A percentile compares a stretch with the other conserved stretches of the same genome.
Evolutionary conservation across 2,797 vertebrate species (phyloP).

Genomic region (Orientallactaga sibirica): DNA sequence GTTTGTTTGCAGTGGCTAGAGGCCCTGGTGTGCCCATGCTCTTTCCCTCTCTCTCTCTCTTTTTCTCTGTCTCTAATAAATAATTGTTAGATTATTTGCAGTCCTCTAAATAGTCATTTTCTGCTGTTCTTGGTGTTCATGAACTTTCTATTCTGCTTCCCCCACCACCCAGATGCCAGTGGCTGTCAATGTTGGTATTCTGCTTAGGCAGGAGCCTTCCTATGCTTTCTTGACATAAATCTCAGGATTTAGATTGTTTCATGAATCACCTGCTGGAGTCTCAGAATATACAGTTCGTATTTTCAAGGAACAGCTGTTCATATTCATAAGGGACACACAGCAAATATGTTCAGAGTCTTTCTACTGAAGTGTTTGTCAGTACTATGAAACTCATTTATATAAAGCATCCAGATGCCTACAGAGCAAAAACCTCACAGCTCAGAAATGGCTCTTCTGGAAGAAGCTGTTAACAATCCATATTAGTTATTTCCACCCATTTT

Average conservation of each 20-base stretch:
- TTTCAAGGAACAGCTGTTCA: background rate
- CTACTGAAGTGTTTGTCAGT: background rate
- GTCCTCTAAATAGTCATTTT: background rate
- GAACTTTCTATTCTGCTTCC: background rate
- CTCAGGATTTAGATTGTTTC: background rate
- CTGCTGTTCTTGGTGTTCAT: background rate
- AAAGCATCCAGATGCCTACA: background rate
- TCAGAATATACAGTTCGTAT: background rate
- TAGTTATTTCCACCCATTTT: background rate
- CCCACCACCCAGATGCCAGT: background rate
- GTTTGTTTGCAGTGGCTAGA: too few species aligned
- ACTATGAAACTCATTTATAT: background rate
- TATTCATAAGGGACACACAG: background rate
- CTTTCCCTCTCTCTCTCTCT: too few species aligned
- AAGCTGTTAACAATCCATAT: background rate
- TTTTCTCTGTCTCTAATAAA: too few species aligned
- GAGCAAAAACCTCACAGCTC: background rate
- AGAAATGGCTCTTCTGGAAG: background rate
- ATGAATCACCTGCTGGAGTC: background rate
- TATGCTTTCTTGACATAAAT: conserved; percentile 9
- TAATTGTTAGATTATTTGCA: background rate
- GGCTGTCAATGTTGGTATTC: background rate
- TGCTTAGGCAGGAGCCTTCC: background rate
- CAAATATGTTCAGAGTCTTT: background rate
- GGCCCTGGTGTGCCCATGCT: too few species aligned